Conservation (phyloP, 2,113 vertebrate genomes). For the Lampris incognitus region DNA sequence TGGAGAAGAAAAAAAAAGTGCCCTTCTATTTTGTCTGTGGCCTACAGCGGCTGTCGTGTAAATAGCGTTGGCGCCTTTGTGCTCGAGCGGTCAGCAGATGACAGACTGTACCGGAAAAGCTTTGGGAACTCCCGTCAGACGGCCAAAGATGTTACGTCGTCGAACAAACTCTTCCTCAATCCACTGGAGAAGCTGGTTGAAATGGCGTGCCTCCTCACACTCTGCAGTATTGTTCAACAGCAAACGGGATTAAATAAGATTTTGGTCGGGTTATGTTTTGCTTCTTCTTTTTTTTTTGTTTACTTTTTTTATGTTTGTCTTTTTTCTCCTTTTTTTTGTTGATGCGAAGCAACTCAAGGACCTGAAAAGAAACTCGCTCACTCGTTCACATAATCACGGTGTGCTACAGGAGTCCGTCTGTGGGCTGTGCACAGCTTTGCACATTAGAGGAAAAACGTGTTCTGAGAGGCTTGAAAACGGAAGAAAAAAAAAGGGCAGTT, state of each 20-base stretch:
- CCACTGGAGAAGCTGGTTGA: conserved; percentile 75
- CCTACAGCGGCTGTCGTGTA: conserved; percentile 61
- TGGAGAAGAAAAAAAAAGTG: conserved; percentile 63
- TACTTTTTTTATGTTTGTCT: conserved; percentile 73
- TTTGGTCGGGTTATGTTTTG: conserved; percentile 55
- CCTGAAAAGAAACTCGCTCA: too few species aligned
- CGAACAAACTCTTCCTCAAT: conserved; percentile 72
- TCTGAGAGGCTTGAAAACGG: too few species aligned
- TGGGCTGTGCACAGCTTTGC: too few species aligned
- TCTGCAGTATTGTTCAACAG: conserved; percentile 81
- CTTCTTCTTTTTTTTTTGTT: conserved; percentile 41
- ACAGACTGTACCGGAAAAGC: conserved; percentile 45
- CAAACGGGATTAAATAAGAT: conserved; percentile 75
- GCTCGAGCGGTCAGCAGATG: conserved; percentile 21
- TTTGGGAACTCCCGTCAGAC: conserved; percentile 50
- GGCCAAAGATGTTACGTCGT: conserved; percentile 46
- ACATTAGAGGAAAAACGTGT: too few species aligned
- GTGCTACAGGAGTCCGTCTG: too few species aligned
- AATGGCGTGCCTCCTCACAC: conserved; percentile 72
- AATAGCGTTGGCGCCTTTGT: conserved; percentile 56
- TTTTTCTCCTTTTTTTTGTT: conserved; percentile 39
- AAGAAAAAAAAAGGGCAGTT: too few species aligned
- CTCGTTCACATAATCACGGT: too few species aligned
- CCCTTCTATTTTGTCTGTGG: conserved; percentile 75
- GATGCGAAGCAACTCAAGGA: neutral